phyloP scores from a whole-genome alignment of 2,888 invertebrate species.

The Spilarctia lutea region DNA sequence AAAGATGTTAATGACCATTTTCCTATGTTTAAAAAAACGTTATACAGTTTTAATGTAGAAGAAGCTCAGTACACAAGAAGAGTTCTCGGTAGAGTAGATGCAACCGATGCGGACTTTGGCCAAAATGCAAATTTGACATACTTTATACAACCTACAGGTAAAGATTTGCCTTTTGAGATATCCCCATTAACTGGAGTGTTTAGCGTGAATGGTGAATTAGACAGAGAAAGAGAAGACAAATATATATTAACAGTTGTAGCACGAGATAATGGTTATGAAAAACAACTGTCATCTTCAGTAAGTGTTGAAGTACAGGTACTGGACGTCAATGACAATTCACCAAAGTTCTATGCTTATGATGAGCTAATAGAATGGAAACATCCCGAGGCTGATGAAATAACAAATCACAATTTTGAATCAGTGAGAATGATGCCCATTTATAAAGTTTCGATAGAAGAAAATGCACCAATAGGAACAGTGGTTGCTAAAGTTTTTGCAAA shows the following conservation, averaged over 20 bases:
- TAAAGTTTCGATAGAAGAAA: conserved; percentile 91
- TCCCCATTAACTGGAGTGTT: conserved; percentile 90
- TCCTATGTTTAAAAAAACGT: conserved; percentile 93
- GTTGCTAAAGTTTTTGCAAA: conserved; percentile 93
- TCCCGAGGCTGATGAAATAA: conserved; percentile 77
- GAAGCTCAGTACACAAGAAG: conserved; percentile 92
- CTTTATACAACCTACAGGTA: conserved; percentile 82
- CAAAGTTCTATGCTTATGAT: conserved; percentile 92
- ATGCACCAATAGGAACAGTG: conserved; percentile 90
- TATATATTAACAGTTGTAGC: conserved; percentile 91
- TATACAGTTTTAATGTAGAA: conserved; percentile 93
- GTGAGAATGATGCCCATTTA: conserved; percentile 90
- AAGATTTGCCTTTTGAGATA: conserved; percentile 89
- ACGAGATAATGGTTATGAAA: conserved; percentile 89
- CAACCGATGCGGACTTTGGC: conserved; percentile 93
- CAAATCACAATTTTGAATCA: conserved; percentile 85
- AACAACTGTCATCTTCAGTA: conserved; percentile 89
- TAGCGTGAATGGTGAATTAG: conserved; percentile 91
- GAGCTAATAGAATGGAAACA: conserved; percentile 85
- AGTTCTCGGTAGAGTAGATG: conserved; percentile 91
- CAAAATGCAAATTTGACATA: conserved; percentile 93
- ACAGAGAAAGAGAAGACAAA: conserved; percentile 90
- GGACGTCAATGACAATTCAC: conserved; percentile 94
- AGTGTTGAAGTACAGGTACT: conserved; percentile 93
- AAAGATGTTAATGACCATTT: conserved; percentile 94